Evolutionary conservation across 64 coral and sea anemone species (phyloP), one percentile per base, ranked within the genome.

Genomic region (Montipora efflorescens): DNA sequence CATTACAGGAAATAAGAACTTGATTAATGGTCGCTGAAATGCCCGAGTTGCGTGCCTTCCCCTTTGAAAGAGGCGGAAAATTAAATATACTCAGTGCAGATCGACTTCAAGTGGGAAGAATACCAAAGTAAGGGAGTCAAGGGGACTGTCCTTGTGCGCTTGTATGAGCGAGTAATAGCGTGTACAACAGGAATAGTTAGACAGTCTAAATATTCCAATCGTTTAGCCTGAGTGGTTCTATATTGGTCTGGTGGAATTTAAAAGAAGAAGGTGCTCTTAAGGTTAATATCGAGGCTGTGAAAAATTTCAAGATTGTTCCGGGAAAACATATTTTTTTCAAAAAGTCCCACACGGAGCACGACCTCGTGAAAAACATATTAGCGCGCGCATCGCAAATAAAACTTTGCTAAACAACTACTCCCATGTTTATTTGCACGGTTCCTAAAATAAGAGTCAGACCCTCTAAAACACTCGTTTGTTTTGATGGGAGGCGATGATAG

Each of bases 391-490:
- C 5, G 5, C 68, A 71, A 5, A 22, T 15, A 9, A 52, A 78
- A 71, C 45, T 13, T 15, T 48, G 7, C 46, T 23, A 71, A 72
- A 6, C 7, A 57, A 86, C 50, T 48, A 23, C 66, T 19, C 8
- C 67, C 62, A 48, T 72, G 66, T 51, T 51, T 71, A 49, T 86
- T 86, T 48, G 46, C 68, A 49, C 82, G 48, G 62, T 50, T 71
- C 64, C 7, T 49, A 86, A 71, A 71, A 13, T 48, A 49, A 71
- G 46, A 70, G 66, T 10, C 46, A 72, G 67, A 8, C 62, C 46
- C 62, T 86, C 70, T 44, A 86, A 67, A 71, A 69, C 82, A 86
- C 82, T 51, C 8, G 67, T 86, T 69, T 67, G 10, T 49, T 86
- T 86, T 19, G 45, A 23, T 49, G 62, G 21, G 45, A 86, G 45